These are phyloP conservation scores for Chelon auratus DNA, from an alignment of 2,797 vertebrate genomes.

Conservation along the genomic window DNA sequence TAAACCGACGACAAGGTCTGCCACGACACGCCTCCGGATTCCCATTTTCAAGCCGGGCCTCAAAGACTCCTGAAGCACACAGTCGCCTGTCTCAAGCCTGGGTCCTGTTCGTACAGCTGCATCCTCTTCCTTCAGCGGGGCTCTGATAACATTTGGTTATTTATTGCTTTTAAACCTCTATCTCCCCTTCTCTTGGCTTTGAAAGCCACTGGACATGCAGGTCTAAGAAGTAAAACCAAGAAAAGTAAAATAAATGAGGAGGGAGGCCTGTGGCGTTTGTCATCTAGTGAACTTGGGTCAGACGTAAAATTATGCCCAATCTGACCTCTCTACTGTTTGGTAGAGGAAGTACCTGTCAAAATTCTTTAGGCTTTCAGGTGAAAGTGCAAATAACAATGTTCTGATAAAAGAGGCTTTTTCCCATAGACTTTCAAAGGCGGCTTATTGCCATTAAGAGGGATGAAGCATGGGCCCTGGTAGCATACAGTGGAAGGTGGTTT, in stretches of 20 bases:
- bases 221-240: slow-evolving; percentile 70
- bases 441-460: slow-evolving; percentile 22
- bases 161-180: slow-evolving; percentile 86
- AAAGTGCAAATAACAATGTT: slow-evolving; percentile 68
- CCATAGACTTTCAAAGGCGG: slow-evolving; percentile 28
- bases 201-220: slow-evolving; percentile 74
- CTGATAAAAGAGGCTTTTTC: slow-evolving; percentile 50
- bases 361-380: slow-evolving; percentile 60
- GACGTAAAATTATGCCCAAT: slow-evolving; percentile 54
- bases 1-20: slow-evolving; percentile 73
- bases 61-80: slow-evolving; percentile 85
- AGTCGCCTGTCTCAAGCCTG: slow-evolving; percentile 77
- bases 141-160: slow-evolving; percentile 88
- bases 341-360: slow-evolving; percentile 67
- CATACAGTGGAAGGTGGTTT: slow-evolving; percentile 49
- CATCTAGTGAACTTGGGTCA: slow-evolving; percentile 52
- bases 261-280: slow-evolving; percentile 39
- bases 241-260: slow-evolving; percentile 65
- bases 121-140: slow-evolving; percentile 87
- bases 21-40: slow-evolving; percentile 76
- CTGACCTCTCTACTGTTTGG: slow-evolving; percentile 61
- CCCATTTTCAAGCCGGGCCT: slow-evolving; percentile 81
- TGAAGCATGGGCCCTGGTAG: slow-evolving; percentile 11
- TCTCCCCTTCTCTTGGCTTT: slow-evolving; percentile 76
- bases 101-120: slow-evolving; percentile 88